Base-by-base conservation (phyloP, 2,888 invertebrate genomes). In the Elegia similella region DNA sequence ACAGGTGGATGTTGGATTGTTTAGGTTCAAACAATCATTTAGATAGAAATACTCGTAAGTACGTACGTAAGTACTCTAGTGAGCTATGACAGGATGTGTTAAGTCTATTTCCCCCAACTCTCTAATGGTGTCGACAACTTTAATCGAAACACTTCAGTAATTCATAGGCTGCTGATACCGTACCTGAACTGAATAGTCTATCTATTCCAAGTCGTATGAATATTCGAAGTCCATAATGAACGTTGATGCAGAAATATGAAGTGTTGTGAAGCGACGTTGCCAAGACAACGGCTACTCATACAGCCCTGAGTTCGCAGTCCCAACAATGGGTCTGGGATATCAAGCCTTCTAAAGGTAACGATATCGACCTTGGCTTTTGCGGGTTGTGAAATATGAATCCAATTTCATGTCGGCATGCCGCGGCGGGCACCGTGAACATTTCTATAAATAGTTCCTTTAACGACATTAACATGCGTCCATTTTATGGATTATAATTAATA, bases 311-410 rank as follows among this genome's bases (percentile, higher is more conserved):
- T 7, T 6, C 47, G 47, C 47, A 30, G 12, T 16, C 34, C 34
- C 12, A 34, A 50, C 15, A 34, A 38, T 50, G 50, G 34, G n/a
- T 38, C 34, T 50, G n/a, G 50, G 16, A 34, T 17, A 34, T 50
- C 10, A 17, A 34, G 34, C 34, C 17, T 53, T 52, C 34, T 13
- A 42, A 13, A 43, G 15, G 13, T 10, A 30, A 46, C 30, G 6
- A 6, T 17, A 8, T 15, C 44, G 47, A 42, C 56, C 56, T 56
- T 56, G 48, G 13, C 30, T 56, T 56, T 56, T 6, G 48, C 34
- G 23, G 38, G 47, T 15, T 47, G 48, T 48, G 47, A 55, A 55
- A 47, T 55, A 55, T 55, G 56, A 56, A 30, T 48, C 48, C 56
- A 48, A 42, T 56, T 56, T 30, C 17, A 30, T 10, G 48, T 15